Evolutionary conservation across 2,888 invertebrate genomes (phyloP), one percentile per base, ranked within the genome.

Genomic region (Masnerella sp.): DNA sequence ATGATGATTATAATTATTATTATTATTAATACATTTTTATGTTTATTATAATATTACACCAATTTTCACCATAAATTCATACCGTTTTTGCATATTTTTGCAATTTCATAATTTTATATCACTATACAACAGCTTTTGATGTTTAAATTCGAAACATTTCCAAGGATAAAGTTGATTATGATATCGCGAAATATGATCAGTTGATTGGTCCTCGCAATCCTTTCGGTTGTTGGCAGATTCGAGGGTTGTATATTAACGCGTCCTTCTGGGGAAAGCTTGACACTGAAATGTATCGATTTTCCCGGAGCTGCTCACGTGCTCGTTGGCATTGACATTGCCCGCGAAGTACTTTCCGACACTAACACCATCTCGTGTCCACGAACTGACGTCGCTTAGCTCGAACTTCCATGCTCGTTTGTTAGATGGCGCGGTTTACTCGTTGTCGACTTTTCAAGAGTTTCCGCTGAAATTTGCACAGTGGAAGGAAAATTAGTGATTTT

Each of bases 251-350:
- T 18, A 51, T 64, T 56, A 28, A 7, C 42, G 40, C 47, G 73
- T 62, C 70, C 72, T 59, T 70, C 64, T 52, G 45, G 51, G 20
- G 59, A 51, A 71, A 73, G 71, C 81, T 81, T 79, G 79, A 79
- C 82, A 83, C 81, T 80, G 83, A 84, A 79, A 80, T 71, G 76
- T 86, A 87, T 87, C 85, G 86, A 87, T 87, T 86, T 85, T 84
- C 78, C 78, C 80, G 76, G 80, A 75, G 76, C 54, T 65, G 80
- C 81, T 84, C 85, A 86, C 86, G 87, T 87, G 86, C 80, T 85
- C 80, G 79, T 83, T 87, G 87, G 85, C 87, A 87, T 87, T 87
- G 87, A 86, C 87, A 87, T 87, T 87, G 87, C 81, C 81, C 84
- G 81, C 80, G 80, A 78, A 72, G 76, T 56, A 32, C 78, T 75